Evolutionary conservation across 2,113 vertebrate species (phyloP).

Genomic region (Nettapus auritus): DNA sequence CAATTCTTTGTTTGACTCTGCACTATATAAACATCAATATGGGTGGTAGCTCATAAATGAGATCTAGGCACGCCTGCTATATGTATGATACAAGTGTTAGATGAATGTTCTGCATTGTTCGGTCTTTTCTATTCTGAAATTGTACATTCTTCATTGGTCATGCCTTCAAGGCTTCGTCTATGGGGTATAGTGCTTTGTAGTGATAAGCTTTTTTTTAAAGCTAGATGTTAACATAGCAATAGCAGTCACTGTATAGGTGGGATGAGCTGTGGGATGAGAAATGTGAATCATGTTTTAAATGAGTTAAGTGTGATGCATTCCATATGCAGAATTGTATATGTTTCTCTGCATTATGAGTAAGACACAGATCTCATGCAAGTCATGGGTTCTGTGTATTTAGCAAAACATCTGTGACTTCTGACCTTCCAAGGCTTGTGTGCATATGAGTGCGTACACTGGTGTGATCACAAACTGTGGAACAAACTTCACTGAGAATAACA

Average conservation of each 20-base stretch:
- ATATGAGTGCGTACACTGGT: not conserved
- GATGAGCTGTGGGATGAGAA: slow-evolving; percentile 18
- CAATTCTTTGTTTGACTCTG: slow-evolving; percentile 23
- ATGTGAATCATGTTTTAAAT: not conserved
- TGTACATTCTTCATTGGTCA: not conserved
- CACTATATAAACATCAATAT: slow-evolving; percentile 24
- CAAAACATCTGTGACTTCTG: slow-evolving; percentile 63
- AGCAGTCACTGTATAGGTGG: not conserved
- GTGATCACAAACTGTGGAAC: not conserved
- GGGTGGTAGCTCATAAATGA: slow-evolving; percentile 37
- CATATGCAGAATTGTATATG: slow-evolving; percentile 21
- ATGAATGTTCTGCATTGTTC: not conserved
- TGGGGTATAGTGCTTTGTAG: not conserved
- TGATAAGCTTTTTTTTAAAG: not conserved
- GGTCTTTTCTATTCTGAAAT: not conserved
- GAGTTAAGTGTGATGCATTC: slow-evolving; percentile 31
- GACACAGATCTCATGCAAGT: slow-evolving; percentile 21
- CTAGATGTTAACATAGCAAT: not conserved
- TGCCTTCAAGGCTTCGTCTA: not conserved
- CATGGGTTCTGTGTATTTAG: slow-evolving; percentile 15
- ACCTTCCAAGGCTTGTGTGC: slow-evolving; percentile 21
- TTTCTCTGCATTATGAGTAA: not conserved
- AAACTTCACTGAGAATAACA: slow-evolving; percentile 18
- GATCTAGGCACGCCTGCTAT: not conserved
- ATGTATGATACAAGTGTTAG: not conserved